A percentile compares a stretch with the other conserved stretches of the same genome.
Evolutionary conservation across 2,113 vertebrate species (phyloP).

Genomic region (Myotis brandtii): DNA sequence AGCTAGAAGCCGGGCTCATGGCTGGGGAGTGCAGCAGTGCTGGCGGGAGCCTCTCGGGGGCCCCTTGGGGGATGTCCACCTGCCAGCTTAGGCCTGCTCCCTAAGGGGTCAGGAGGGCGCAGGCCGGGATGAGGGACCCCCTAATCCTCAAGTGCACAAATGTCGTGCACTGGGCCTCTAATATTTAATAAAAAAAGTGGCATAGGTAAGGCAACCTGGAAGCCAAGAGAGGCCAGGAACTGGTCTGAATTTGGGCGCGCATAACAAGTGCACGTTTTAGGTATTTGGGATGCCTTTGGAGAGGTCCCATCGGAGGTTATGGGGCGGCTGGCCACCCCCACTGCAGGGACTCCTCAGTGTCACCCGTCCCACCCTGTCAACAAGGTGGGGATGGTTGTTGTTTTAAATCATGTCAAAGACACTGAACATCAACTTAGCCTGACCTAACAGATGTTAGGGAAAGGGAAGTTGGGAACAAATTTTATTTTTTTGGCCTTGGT

Average conservation of each 20-base stretch:
- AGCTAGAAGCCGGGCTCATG: too few species aligned
- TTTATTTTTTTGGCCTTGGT: constrained; percentile 1
- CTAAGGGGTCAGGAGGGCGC: too few species aligned
- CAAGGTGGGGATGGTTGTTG: background rate
- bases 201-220: background rate
- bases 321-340: background rate
- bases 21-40: too few species aligned
- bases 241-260: background rate
- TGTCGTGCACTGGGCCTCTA: too few species aligned
- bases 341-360: background rate
- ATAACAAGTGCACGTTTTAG: fast-evolving
- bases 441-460: background rate
- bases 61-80: too few species aligned
- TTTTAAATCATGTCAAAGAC: background rate
- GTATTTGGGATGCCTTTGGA: background rate
- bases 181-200: background rate
- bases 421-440: background rate
- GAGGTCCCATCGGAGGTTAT: background rate
- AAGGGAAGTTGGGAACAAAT: background rate
- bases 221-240: background rate
- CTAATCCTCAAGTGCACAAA: too few species aligned
- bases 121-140: too few species aligned
- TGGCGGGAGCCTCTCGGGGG: too few species aligned
- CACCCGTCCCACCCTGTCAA: background rate
- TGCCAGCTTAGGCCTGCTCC: too few species aligned